phyloP scores from a whole-genome alignment of 1,140 invertebrate species.

The Drosophila aff. region DNA sequence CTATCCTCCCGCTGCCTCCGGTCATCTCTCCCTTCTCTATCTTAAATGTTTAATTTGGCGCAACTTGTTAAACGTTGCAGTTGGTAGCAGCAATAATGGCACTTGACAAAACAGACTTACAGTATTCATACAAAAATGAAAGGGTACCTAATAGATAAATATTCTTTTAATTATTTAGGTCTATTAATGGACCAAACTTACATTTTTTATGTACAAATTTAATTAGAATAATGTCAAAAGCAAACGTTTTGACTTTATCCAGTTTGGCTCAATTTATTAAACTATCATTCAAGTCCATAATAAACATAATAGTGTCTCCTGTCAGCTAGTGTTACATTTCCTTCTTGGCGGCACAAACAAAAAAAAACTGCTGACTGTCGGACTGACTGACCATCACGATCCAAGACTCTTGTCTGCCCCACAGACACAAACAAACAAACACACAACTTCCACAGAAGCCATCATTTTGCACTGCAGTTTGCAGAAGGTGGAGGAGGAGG shows the following conservation, averaged over 20 bases:
- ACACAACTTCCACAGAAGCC: slow-evolving; percentile 47
- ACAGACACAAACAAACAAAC: slow-evolving; percentile 28
- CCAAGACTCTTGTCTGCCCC: slow-evolving; percentile 30
- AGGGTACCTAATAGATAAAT: not conserved
- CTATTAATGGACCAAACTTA: not conserved
- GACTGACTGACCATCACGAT: slow-evolving; percentile 32
- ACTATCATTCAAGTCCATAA: not conserved
- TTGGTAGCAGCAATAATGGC: slow-evolving; percentile 16
- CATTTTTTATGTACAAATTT: too few relatives aligned
- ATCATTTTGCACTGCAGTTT: slow-evolving; percentile 33
- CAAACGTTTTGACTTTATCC: not conserved
- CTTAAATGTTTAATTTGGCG: slow-evolving; percentile 67
- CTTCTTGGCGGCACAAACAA: slow-evolving; percentile 14
- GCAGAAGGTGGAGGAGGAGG: not conserved
- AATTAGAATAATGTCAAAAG: not conserved
- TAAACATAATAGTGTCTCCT: slow-evolving; percentile 3
- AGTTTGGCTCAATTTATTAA: not conserved
- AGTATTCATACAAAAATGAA: too few relatives aligned
- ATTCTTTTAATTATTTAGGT: not conserved
- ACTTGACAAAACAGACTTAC: not conserved
- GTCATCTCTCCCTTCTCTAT: slow-evolving; percentile 1
- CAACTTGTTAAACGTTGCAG: slow-evolving; percentile 70
- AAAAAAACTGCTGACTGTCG: slow-evolving; percentile 45
- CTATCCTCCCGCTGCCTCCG: not conserved
- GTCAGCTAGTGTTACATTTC: slow-evolving; percentile 5